Evolutionary conservation across 2,797 vertebrate species (phyloP).

Genomic region (Tapera naevia): DNA sequence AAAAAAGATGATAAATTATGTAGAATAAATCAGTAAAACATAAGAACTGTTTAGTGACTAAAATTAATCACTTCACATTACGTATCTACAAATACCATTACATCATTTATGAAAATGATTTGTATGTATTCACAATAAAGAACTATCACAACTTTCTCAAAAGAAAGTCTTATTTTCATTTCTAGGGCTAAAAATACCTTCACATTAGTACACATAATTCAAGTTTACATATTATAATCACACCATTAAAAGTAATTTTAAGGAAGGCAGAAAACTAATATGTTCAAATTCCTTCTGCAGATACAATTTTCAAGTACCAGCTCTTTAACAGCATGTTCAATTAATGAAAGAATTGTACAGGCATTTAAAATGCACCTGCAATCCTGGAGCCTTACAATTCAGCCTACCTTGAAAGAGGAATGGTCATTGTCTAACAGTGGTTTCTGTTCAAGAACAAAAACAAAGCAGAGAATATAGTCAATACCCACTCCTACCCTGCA

Average conservation of each 20-base stretch:
- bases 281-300: neutral
- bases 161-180: slow-evolving; percentile 18
- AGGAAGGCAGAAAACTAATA: slow-evolving; percentile 18
- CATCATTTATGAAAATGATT: neutral
- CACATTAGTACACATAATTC: slow-evolving; percentile 14
- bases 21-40: slow-evolving; percentile 35
- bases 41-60: slow-evolving; percentile 1
- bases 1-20: neutral
- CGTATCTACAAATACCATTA: slow-evolving; percentile 18
- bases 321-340: slow-evolving; percentile 58
- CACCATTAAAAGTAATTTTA: neutral
- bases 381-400: slow-evolving; percentile 67
- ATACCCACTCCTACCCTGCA: slow-evolving; percentile 65
- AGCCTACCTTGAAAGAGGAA: slow-evolving; percentile 71
- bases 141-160: neutral
- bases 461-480: slow-evolving; percentile 72
- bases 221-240: slow-evolving; percentile 31
- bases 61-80: neutral
- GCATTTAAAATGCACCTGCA: slow-evolving; percentile 59
- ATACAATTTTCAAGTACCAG: slow-evolving; percentile 67
- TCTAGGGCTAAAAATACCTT: slow-evolving; percentile 21
- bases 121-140: neutral
- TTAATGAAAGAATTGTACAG: slow-evolving; percentile 42
- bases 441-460: slow-evolving; percentile 69
- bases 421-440: slow-evolving; percentile 66